Percentiles rank a stretch among this genome's conserved stretches.
These are phyloP conservation scores for Neogale vison DNA, from an alignment of 2,113 vertebrate species.

Conservation along the genomic window DNA sequence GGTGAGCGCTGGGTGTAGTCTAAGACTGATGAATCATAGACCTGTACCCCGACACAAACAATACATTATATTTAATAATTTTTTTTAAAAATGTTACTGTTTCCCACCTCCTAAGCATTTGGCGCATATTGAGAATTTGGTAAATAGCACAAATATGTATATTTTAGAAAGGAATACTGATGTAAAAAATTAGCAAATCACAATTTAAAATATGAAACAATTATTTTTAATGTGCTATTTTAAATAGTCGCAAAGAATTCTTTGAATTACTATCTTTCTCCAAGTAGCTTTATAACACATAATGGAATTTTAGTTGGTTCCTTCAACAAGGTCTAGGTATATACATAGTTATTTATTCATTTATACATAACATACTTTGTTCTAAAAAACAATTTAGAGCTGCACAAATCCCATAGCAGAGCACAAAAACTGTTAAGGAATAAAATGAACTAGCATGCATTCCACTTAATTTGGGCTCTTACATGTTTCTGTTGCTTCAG, in stretches of 20 bases:
- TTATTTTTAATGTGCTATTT: not conserved
- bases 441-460: slow-evolving; percentile 45
- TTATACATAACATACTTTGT: not conserved
- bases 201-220: slow-evolving; percentile 1
- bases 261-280: not conserved
- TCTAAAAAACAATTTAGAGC: not conserved
- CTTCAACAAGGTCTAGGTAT: not conserved
- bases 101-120: not conserved
- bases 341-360: not conserved
- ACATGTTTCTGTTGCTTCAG: slow-evolving; percentile 53
- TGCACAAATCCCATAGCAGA: not conserved
- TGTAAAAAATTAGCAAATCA: not conserved
- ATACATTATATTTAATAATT: too few relatives aligned
- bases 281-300: not conserved
- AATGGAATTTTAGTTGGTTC: not conserved
- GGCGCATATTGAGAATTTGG: not conserved
- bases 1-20: too few relatives aligned
- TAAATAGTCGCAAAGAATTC: slow-evolving; percentile 10
- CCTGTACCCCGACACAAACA: too few relatives aligned
- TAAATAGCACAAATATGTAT: not conserved
- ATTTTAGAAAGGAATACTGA: not conserved
- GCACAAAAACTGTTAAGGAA: not conserved
- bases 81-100: not conserved
- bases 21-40: too few relatives aligned
- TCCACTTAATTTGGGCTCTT: slow-evolving; percentile 49